Percentiles rank a stretch among this genome's conserved stretches.
phyloP scores from a whole-genome alignment of 2,888 invertebrate species.

The Tubulanus polymorphus region DNA sequence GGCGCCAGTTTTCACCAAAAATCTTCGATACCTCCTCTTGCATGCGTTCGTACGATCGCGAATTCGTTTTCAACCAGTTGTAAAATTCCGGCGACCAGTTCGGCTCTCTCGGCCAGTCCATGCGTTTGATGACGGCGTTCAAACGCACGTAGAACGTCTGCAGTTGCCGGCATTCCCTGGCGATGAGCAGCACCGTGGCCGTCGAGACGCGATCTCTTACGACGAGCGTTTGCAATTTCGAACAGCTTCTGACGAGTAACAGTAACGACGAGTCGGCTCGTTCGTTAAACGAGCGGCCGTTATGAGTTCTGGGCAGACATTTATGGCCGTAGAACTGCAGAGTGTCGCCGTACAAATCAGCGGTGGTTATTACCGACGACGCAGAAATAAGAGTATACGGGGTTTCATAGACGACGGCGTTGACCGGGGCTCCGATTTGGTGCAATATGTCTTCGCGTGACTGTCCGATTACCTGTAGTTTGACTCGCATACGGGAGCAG shows the following conservation, averaged over 20 bases:
- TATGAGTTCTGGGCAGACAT: conserved; percentile 64
- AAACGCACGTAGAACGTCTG: conserved; percentile 64
- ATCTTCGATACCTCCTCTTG: conserved; percentile 68
- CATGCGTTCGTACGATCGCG: conserved; percentile 64
- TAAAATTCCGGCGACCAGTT: conserved; percentile 69
- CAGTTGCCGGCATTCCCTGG: conserved; percentile 63
- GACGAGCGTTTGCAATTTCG: conserved; percentile 67
- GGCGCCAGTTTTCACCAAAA: conserved; percentile 64
- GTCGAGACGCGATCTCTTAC: conserved; percentile 72
- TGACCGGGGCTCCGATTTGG: conserved; percentile 68
- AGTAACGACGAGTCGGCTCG: conserved; percentile 68
- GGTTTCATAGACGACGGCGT: conserved; percentile 64
- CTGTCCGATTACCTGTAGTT: conserved; percentile 64
- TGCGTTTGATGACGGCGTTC: conserved; percentile 66
- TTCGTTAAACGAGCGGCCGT: conserved; percentile 66
- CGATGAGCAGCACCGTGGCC: conserved; percentile 69
- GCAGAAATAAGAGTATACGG: conserved; percentile 61
- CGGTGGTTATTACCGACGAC: conserved; percentile 58
- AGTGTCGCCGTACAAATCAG: conserved; percentile 64
- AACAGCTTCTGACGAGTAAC: conserved; percentile 66
- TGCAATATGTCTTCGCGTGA: conserved; percentile 56
- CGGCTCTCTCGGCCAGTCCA: conserved; percentile 64
- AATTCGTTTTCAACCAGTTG: conserved; percentile 63
- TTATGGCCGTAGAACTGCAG: conserved; percentile 67
- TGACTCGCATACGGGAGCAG: conserved; percentile 65